Evolutionary conservation across 2,797 vertebrate genomes (phyloP), one percentile per base, ranked within the genome.

Genomic region (Pantherophis alleghaniensis): DNA sequence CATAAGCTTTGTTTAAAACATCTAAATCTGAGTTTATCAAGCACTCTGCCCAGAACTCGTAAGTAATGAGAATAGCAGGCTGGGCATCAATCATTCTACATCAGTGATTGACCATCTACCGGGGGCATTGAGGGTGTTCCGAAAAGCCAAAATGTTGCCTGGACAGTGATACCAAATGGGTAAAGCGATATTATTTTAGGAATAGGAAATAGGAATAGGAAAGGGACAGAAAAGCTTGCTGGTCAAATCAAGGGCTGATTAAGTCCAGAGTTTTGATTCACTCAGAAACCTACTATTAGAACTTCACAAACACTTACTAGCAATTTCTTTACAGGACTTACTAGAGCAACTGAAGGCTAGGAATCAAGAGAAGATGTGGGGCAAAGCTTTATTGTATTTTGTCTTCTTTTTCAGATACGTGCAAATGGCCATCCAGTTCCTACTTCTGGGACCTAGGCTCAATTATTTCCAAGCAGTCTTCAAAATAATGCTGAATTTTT

Each of bases 21-120:
- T n/a, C 61, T 90, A 87, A 87, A 86, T 69, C 37, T 60, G 53
- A 86, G 86, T 90, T 86, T 92, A 32, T 90, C 47, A 90, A 89
- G 51, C 16, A 79, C n/a, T 63, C 51, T 53, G 26, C 18, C 5
- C 10, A 86, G 14, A 83, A 83, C 37, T 83, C 20, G 42, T 47
- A 47, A 47, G 74, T 47, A 83, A 24, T 24, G 20, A 83, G 42
- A 83, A 24, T 24, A 83, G 32, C 74, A 79, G 74, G 9, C 37
- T 83, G 42, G 37, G 24, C 10, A 47, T 47, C 42, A 83, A 83
- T 47, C 37, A 47, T 47, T 47, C 74, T 83, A 47, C 37, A 83
- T 24, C 37, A 47, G 42, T 83, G 74, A 83, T 10, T 24, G 37
- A 24, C 10, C 7, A 22, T 42, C 37, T 83, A 3, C 42, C 3